A percentile compares a stretch with the other conserved stretches of the same genome.
phyloP scores from a whole-genome alignment of 30 jellyfish, hydroid and myxozoan species.

The Cassiopea xamachana region DNA sequence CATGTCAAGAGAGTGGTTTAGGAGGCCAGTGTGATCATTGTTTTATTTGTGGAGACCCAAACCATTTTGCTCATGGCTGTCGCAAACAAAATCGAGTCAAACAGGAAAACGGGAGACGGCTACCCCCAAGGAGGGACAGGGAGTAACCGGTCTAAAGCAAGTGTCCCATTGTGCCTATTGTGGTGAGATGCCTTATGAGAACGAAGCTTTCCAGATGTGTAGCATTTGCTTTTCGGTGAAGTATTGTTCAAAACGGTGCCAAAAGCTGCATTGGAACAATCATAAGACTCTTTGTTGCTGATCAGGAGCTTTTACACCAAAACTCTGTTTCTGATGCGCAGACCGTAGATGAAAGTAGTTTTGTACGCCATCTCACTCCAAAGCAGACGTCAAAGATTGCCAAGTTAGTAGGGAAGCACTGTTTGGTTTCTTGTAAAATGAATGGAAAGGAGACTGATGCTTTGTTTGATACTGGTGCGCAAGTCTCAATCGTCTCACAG shows the following conservation, averaged over 20 bases:
- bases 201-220: conserved; percentile 19
- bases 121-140: conserved; percentile 51
- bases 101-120: conserved; percentile 30
- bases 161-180: conserved; percentile 16
- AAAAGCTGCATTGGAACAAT: conserved; percentile 25
- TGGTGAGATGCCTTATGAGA: not conserved
- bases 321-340: not conserved
- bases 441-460: conserved; percentile 19
- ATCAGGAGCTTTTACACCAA: not conserved
- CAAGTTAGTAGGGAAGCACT: conserved; percentile 20
- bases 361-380: conserved; percentile 47
- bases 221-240: conserved; percentile 15
- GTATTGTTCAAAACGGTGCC: conserved; percentile 24
- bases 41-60: conserved; percentile 22
- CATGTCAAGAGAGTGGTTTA: conserved; percentile 12
- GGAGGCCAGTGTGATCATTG: conserved; percentile 33
- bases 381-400: conserved; percentile 18
- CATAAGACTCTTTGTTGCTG: conserved; percentile 25
- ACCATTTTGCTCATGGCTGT: conserved; percentile 22
- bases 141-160: conserved; percentile 23
- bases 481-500: conserved; percentile 36
- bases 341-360: not conserved
- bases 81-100: not conserved
- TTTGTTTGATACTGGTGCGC: conserved; percentile 51
- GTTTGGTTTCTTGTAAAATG: conserved; percentile 2